phyloP scores from a whole-genome alignment of 2,797 vertebrate genomes.

The Cheirogaleus major region DNA sequence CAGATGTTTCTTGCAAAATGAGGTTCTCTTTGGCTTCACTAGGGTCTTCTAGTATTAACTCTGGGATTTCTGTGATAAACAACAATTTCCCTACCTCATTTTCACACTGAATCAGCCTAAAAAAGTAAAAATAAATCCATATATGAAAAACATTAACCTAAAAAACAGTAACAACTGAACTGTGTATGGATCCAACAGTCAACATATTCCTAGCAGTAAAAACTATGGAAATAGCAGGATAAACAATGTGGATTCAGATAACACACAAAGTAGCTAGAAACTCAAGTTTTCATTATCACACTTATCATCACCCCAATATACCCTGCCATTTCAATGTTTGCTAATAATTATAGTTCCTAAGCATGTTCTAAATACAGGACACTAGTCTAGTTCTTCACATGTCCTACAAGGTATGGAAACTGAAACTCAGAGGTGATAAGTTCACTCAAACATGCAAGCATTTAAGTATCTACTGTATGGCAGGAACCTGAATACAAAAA shows the following conservation, averaged over 20 bases:
- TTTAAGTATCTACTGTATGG: background rate
- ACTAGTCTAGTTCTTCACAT: background rate
- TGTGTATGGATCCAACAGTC: background rate
- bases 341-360: background rate
- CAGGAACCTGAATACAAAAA: background rate
- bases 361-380: background rate
- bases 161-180: background rate
- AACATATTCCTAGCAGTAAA: background rate
- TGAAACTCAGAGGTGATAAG: background rate
- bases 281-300: background rate
- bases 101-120: slow-evolving; percentile 94
- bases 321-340: background rate
- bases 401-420: background rate
- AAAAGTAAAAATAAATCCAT: slow-evolving; percentile 68
- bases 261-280: background rate
- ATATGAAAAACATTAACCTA: slow-evolving; percentile 49
- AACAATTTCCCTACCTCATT: slow-evolving; percentile 92
- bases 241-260: background rate
- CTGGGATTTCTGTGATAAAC: slow-evolving; percentile 96
- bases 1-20: slow-evolving; percentile 92
- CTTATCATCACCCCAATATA: background rate
- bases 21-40: slow-evolving; percentile 93
- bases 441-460: background rate
- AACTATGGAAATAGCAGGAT: background rate
- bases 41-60: slow-evolving; percentile 92